Evolutionary conservation across 2,797 vertebrate species (phyloP), one percentile per base, ranked within the genome.

Genomic region (Carduelis carduelis): DNA sequence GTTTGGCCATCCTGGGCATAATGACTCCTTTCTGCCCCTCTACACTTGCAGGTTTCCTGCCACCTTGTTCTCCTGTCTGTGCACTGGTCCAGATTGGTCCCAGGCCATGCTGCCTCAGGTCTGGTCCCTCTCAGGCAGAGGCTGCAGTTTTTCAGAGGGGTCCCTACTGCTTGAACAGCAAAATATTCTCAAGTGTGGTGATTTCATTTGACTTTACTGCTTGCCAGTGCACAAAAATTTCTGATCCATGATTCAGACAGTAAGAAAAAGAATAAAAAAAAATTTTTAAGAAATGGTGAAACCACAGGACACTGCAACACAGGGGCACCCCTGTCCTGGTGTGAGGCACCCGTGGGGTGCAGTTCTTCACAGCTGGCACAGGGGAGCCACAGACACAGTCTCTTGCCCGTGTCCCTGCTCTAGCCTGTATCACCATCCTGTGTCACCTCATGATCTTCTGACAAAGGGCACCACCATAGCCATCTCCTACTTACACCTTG

Each of bases 121-220:
- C 39, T 82, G 8, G 21, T 86, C 12, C n/a, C 2, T 50, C 9
- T 7, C 10, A 74, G 32, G 8, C 19, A 18, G 23, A 16, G 9
- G 3, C 0, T 92, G 17, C 2, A 37, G 12, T n/a, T 68, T 68
- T 85, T 21, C 34, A 44, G 16, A 6, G 5, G 4, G 8, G 10
- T 81, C 39, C 12, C 28, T 49, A 11, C 17, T 66, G 6, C 6
- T n/a, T 2, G 0, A 55, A 50, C 0, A 5, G 22, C 16, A 50
- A n/a, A 76, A 41, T 41, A 18, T n/a, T 50, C 35, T 41, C 30
- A 50, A 41, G 28, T 13, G 9, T 23, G 15, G 32, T 53, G 20
- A 28, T 35, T 63, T 43, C 28, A 19, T 52, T 43, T 52, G 26
- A 30, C 12, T 77, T 52, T 52, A 43, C 20, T 34, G 5, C 20